phyloP scores from a whole-genome alignment of 2,797 vertebrate genomes.

The Eulemur coronatus region DNA sequence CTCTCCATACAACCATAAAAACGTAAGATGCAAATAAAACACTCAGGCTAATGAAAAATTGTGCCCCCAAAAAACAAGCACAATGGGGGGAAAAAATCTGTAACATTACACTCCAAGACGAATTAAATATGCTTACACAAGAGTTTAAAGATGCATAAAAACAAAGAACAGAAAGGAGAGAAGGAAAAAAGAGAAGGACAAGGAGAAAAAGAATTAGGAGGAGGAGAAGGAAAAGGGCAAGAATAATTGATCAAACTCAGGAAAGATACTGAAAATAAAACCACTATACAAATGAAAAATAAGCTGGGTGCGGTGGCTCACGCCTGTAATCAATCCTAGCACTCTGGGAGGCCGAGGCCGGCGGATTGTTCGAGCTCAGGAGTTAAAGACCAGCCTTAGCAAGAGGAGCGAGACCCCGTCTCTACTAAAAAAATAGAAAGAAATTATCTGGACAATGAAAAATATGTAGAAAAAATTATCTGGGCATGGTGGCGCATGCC shows the following conservation, averaged over 20 bases:
- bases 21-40: neutral
- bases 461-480: too few species aligned
- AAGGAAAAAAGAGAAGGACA: neutral
- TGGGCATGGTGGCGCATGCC: too few species aligned
- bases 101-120: neutral
- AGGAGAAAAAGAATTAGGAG: neutral
- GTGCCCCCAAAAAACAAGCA: neutral
- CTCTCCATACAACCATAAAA: neutral
- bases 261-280: neutral
- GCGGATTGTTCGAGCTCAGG: too few species aligned
- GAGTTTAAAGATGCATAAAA: neutral
- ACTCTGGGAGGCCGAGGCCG: too few species aligned
- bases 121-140: neutral
- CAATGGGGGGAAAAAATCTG: neutral
- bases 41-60: neutral
- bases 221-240: neutral
- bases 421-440: too few species aligned
- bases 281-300: neutral
- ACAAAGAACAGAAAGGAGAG: neutral
- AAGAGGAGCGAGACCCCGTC: too few species aligned
- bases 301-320: too few species aligned
- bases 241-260: neutral
- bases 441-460: too few species aligned
- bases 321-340: too few species aligned
- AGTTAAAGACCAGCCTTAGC: too few species aligned